Evolutionary conservation across 2,888 invertebrate species (phyloP).

Genomic region (Dusona sp.): DNA sequence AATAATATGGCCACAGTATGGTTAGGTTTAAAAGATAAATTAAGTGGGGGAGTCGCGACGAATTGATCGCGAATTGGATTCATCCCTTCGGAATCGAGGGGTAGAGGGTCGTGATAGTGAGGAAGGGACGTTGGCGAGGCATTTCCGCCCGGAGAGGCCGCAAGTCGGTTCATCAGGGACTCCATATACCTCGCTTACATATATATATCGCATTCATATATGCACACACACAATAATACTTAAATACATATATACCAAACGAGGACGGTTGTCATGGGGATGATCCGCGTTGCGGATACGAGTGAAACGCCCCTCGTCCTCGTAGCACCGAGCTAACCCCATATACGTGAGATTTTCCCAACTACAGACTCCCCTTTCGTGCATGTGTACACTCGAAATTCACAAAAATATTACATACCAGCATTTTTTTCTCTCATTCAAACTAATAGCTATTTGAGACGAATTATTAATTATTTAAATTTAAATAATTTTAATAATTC

Average conservation of each 20-base stretch:
- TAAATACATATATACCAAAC: conserved; percentile 44
- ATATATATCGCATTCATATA: conserved; percentile 1
- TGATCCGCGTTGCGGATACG: conserved; percentile 68
- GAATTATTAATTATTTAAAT: background rate
- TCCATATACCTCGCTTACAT: conserved; percentile 9
- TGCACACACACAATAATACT: conserved; percentile 6
- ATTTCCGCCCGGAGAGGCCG: conserved; percentile 62
- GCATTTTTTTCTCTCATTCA: background rate
- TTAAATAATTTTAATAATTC: background rate
- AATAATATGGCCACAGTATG: background rate
- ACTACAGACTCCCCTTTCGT: background rate
- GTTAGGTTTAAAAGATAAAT: background rate
- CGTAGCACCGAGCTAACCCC: conserved; percentile 42
- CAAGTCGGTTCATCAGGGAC: conserved; percentile 77
- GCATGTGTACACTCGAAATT: background rate
- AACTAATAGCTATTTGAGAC: background rate
- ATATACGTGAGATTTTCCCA: conserved; percentile 21
- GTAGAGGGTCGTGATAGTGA: conserved; percentile 5
- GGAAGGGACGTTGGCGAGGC: conserved; percentile 60
- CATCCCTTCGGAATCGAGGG: conserved; percentile 51
- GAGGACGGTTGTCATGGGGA: conserved; percentile 81
- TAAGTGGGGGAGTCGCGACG: conserved; percentile 16
- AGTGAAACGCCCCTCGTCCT: conserved; percentile 62
- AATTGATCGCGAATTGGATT: conserved; percentile 63
- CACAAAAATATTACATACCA: background rate